These are phyloP conservation scores for Cirrhinus mrigala DNA, from an alignment of 2,797 vertebrate species.

Conservation along the genomic window DNA sequence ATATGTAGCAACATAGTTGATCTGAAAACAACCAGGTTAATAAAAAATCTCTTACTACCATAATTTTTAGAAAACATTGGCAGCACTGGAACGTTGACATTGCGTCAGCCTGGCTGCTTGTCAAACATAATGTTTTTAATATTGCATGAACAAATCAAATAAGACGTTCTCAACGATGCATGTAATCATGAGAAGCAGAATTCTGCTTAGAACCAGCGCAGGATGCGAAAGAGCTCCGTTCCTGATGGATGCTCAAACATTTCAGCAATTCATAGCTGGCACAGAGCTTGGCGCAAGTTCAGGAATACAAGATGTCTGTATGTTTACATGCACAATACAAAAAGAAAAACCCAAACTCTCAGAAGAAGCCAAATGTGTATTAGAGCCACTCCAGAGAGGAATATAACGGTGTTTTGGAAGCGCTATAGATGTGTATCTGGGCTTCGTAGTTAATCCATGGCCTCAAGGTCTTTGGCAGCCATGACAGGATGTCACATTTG, in stretches of 20 bases:
- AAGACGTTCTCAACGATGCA: constrained; percentile 40
- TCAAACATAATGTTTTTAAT: constrained; percentile 50
- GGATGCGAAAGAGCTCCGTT: constrained; percentile 15
- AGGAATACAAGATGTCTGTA: constrained; percentile 28
- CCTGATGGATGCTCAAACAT: constrained; percentile 22
- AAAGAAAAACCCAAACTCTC: constrained; percentile 24
- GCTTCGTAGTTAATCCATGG: constrained; percentile 30
- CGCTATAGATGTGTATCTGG: constrained; percentile 41
- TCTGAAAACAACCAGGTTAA: not conserved
- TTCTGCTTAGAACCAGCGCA: constrained; percentile 11
- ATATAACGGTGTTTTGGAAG: constrained; percentile 28
- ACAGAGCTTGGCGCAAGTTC: constrained; percentile 23
- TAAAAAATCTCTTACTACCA: not conserved
- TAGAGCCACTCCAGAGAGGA: constrained; percentile 21
- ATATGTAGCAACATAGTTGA: not conserved
- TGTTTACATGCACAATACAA: constrained; percentile 26
- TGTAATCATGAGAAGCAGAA: constrained; percentile 37
- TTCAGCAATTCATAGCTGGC: constrained; percentile 21
- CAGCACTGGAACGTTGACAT: not conserved
- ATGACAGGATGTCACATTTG: constrained; percentile 32
- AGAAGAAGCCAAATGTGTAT: constrained; percentile 27
- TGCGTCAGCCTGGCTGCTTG: constrained; percentile 32
- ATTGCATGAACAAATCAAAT: constrained; percentile 49
- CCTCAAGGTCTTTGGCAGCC: constrained; percentile 44
- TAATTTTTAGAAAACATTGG: not conserved